Percentiles rank a stretch among this genome's conserved stretches.
Conservation (phyloP, 2,888 invertebrate genomes). For the Himalopsyche kuldschensis region DNA sequence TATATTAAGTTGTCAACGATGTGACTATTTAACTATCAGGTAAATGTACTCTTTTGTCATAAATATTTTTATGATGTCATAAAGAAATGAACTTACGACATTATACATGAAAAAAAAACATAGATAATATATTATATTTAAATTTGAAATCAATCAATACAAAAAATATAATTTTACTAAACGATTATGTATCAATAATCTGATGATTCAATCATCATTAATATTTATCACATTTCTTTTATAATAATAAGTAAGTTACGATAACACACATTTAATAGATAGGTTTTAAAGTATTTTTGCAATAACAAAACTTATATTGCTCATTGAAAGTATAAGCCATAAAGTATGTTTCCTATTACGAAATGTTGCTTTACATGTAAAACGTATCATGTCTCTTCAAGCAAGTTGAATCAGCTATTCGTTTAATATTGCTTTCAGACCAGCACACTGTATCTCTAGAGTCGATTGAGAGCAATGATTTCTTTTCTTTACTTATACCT, state of each 20-base stretch:
- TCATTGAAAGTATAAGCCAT: background rate
- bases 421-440: background rate
- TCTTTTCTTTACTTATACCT: background rate
- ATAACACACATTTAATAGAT: background rate
- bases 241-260: background rate
- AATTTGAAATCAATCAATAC: background rate
- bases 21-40: background rate
- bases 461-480: background rate
- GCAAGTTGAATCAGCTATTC: background rate
- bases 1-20: background rate
- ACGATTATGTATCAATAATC: background rate
- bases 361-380: background rate
- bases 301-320: background rate
- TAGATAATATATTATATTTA: background rate
- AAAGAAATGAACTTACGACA: background rate
- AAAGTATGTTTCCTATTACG: background rate
- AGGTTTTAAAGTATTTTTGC: background rate
- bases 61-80: background rate
- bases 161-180: background rate
- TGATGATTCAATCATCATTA: background rate
- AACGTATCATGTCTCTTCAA: background rate
- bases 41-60: background rate
- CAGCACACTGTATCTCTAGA: background rate
- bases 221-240: background rate
- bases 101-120: background rate